Percentiles rank a stretch among this genome's conserved stretches.
These are phyloP conservation scores for Solenopsis fugax DNA, from an alignment of 1,140 invertebrate genomes.

Conservation along the genomic window DNA sequence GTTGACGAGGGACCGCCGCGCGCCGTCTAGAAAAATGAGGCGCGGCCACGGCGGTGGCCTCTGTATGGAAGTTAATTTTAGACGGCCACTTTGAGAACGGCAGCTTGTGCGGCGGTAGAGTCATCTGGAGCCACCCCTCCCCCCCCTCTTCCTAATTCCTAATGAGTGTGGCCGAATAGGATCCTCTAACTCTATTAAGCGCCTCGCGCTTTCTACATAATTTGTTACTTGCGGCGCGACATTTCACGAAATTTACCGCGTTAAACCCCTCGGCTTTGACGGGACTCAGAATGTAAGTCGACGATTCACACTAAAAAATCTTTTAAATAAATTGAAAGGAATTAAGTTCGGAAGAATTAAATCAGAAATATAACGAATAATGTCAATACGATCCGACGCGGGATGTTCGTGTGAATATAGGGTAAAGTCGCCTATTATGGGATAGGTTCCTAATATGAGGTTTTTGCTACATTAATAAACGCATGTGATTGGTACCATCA, in stretches of 20 bases:
- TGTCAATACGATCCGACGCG: no score
- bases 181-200: slow-evolving; percentile 45
- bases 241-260: not conserved
- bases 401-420: no score
- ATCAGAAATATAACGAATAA: no score
- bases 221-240: slow-evolving; percentile 24
- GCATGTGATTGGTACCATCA: no score
- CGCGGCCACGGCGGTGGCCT: slow-evolving; percentile 13
- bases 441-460: no score
- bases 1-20: slow-evolving; percentile 46
- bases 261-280: not conserved
- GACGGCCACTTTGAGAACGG: slow-evolving; percentile 36
- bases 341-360: no score
- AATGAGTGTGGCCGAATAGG: slow-evolving; percentile 7
- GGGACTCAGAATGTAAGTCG: not conserved
- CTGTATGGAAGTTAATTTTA: slow-evolving; percentile 47
- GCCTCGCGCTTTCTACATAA: slow-evolving; percentile 13
- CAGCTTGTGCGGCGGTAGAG: slow-evolving; percentile 39
- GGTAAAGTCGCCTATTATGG: no score
- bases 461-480: no score
- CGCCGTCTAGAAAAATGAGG: slow-evolving; percentile 46
- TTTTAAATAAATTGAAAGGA: no score
- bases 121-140: slow-evolving; percentile 36
- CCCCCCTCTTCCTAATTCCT: slow-evolving; percentile 10
- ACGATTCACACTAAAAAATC: not conserved